These are phyloP conservation scores for Salpingus planirostris DNA, from an alignment of 2,888 invertebrate genomes.

Conservation along the genomic window DNA sequence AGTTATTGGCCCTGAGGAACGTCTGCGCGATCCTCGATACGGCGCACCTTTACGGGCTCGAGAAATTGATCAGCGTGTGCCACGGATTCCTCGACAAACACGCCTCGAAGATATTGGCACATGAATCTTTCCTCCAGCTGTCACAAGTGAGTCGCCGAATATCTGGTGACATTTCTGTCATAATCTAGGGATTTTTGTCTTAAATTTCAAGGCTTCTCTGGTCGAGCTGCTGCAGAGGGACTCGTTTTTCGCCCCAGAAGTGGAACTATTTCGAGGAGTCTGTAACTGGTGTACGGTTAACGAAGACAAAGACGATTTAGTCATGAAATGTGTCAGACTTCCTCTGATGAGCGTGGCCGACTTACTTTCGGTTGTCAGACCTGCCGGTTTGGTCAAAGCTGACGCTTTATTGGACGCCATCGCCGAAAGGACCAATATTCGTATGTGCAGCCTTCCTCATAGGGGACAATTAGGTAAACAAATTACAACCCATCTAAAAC, in stretches of 20 bases:
- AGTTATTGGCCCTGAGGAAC: constrained; percentile 78
- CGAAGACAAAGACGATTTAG: constrained; percentile 41
- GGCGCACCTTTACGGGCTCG: constrained; percentile 65
- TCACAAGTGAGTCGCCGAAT: constrained; percentile 57
- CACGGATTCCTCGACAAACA: constrained; percentile 85
- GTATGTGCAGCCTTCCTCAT: constrained; percentile 72
- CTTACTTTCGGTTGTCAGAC: constrained; percentile 79
- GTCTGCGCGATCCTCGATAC: constrained; percentile 94
- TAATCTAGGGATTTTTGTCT: too few relatives aligned
- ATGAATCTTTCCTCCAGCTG: constrained; percentile 74
- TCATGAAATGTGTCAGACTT: constrained; percentile 61
- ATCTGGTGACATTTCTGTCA: too few relatives aligned
- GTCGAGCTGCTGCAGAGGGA: constrained; percentile 80
- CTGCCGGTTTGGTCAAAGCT: constrained; percentile 76
- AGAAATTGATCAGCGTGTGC: constrained; percentile 67
- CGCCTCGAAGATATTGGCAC: constrained; percentile 73
- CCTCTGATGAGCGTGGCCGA: constrained; percentile 84
- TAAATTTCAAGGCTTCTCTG: constrained; percentile 48
- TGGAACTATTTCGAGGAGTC: constrained; percentile 88
- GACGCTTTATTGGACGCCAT: constrained; percentile 93
- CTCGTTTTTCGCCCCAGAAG: constrained; percentile 94
- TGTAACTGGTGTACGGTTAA: constrained; percentile 80
- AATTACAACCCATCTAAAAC: too few relatives aligned
- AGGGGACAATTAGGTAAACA: constrained; percentile 73
- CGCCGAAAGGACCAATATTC: constrained; percentile 70